Base-by-base conservation (phyloP, 2,797 vertebrate species). In the Phoxinus dragarum region DNA sequence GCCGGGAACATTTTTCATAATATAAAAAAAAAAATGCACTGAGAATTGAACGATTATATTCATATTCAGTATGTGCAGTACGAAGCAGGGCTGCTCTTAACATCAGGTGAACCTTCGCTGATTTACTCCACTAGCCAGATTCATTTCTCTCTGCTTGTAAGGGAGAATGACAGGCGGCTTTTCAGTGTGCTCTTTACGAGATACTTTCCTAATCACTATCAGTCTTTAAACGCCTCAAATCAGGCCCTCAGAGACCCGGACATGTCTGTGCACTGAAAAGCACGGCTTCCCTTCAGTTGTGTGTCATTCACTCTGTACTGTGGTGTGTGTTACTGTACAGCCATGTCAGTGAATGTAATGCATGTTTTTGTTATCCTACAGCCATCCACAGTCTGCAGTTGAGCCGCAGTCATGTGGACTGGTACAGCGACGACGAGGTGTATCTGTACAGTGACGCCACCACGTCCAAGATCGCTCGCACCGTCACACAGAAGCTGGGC, bases 361-460 rank as follows among this genome's bases (percentile, higher is more conserved):
- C 14, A 1, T 54, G 16, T 61, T 74, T 74, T 21, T 5, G 64
- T 61, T 2, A 5, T 64, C n/a, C 27, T 27, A 74, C 93, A 99
- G 98, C 96, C 80, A 92, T 97, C 90, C 97, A 98, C 88, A 97
- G 97, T 90, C 93, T 98, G 75, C 99, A 99, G 95, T 88, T 99
- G 92, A 99, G 97, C 88, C 96, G 98, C 59, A 99, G 95, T 88
- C 98, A 99, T 0, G 97, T 99, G 88, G 98, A 99, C 90, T 99
- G 98, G 98, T 98, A 99, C 93, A 96, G 97, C 14, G 94, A 98
- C 93, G 97, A 99, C 16, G 98, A 99, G 89, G 97, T 99, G 0
- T 99, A 99, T 93, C 96, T 99, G 86, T 99, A 99, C 94, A 99
- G 98, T 19, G 98, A 99, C 42, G 97, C 98, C 87, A 99, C 98